Conservation (phyloP, 2,797 vertebrate species). For the Synanceia verrucosa region DNA sequence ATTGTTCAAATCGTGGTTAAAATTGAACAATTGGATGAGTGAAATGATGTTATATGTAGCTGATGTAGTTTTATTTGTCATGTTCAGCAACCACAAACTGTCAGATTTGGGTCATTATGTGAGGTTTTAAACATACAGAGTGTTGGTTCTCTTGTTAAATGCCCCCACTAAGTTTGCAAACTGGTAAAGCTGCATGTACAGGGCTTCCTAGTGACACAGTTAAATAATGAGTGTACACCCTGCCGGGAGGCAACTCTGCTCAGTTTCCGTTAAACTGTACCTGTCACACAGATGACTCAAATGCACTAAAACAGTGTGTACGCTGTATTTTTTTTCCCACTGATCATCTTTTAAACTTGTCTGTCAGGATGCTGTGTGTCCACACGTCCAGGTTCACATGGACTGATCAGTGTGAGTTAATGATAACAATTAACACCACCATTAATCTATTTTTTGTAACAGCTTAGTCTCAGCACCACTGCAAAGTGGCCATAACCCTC, state of each 20-base stretch:
- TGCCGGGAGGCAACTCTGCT: constrained; percentile 14
- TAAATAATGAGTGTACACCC: constrained; percentile 20
- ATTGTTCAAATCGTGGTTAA: not conserved
- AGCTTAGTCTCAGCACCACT: constrained; percentile 36
- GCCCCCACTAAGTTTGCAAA: constrained; percentile 25
- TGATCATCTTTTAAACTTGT: constrained; percentile 4
- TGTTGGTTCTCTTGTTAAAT: constrained; percentile 16
- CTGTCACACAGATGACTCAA: constrained; percentile 23
- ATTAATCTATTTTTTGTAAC: constrained; percentile 36
- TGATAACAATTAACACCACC: not conserved
- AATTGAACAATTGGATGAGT: not conserved
- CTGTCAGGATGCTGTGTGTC: not conserved
- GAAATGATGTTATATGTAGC: not conserved
- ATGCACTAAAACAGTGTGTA: not conserved
- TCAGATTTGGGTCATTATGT: not conserved
- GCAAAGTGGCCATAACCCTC: constrained; percentile 59
- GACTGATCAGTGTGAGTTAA: not conserved
- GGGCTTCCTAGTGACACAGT: constrained; percentile 40
- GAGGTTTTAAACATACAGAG: not conserved
- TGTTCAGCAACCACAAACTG: not conserved
- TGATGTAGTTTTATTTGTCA: not conserved
- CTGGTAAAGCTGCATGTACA: constrained; percentile 14
- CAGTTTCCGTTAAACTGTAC: not conserved
- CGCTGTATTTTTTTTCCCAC: constrained; percentile 1
- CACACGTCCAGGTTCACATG: not conserved